Conservation (phyloP, 2,888 invertebrate genomes). For the Dendrolimus houi region DNA sequence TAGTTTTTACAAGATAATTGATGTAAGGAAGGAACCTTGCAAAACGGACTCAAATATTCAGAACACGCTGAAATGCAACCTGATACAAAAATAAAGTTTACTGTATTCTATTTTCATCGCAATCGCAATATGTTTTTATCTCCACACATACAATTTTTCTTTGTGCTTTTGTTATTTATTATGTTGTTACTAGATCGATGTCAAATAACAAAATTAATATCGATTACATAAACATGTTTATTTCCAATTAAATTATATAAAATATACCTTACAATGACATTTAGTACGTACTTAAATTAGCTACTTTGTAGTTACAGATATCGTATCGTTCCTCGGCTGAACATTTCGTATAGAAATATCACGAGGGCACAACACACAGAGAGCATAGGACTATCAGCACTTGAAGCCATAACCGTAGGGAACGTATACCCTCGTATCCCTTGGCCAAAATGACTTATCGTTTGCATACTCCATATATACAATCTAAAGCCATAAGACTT, state of each 20-base stretch:
- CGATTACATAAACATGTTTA: background rate
- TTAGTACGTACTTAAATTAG: conserved; percentile 43
- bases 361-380: conserved; percentile 32
- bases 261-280: conserved; percentile 29
- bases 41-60: too few species aligned
- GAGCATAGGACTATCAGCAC: conserved; percentile 25
- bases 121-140: background rate
- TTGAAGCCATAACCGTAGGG: conserved; percentile 4
- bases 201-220: background rate
- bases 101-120: conserved; percentile 7
- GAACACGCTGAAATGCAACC: too few species aligned
- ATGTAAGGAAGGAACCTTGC: too few species aligned
- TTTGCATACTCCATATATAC: conserved; percentile 19
- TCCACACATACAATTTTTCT: background rate
- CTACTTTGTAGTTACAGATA: conserved; percentile 73
- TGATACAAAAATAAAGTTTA: too few species aligned
- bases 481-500: conserved; percentile 4
- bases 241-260: background rate
- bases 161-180: background rate
- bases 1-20: too few species aligned
- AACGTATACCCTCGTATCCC: background rate
- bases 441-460: too few species aligned
- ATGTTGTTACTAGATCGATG: background rate
- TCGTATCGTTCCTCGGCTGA: conserved; percentile 49
- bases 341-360: conserved; percentile 30